Percentiles rank a stretch among this genome's conserved stretches.
These are phyloP conservation scores for Phataginus tetradactyla DNA, from an alignment of 2,797 vertebrate genomes.

Conservation along the genomic window DNA sequence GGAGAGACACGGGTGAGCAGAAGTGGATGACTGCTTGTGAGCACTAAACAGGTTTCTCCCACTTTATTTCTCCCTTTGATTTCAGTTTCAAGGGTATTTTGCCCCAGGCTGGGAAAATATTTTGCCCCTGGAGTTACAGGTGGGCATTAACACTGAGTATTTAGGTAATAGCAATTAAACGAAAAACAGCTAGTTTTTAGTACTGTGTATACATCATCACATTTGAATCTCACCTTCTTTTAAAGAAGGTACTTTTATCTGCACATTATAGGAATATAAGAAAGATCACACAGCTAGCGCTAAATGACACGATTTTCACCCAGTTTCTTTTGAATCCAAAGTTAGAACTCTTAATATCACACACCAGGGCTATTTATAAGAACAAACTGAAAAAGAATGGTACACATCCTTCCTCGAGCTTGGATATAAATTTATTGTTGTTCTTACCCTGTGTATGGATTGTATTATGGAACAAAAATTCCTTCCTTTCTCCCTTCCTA, in stretches of 20 bases:
- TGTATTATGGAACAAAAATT: background rate
- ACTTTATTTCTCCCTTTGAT: no score
- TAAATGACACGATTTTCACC: background rate
- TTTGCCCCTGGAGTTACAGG: background rate
- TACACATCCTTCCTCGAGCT: background rate
- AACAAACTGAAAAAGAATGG: background rate
- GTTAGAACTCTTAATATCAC: background rate
- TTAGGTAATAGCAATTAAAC: background rate
- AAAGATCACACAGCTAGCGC: background rate
- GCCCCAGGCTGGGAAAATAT: no score
- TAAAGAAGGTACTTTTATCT: conserved; percentile 8
- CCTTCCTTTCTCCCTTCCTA: background rate
- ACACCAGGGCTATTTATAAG: background rate
- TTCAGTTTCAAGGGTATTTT: no score
- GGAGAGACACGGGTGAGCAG: no score
- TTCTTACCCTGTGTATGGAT: background rate
- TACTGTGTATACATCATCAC: background rate
- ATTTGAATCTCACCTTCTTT: background rate
- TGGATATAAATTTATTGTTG: background rate
- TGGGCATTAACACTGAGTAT: background rate
- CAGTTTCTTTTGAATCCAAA: background rate
- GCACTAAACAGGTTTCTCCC: no score
- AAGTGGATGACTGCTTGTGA: no score
- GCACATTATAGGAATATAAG: background rate
- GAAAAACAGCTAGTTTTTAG: background rate